These are phyloP conservation scores for Murina feae DNA, from an alignment of 2,113 vertebrate species.

Conservation along the genomic window DNA sequence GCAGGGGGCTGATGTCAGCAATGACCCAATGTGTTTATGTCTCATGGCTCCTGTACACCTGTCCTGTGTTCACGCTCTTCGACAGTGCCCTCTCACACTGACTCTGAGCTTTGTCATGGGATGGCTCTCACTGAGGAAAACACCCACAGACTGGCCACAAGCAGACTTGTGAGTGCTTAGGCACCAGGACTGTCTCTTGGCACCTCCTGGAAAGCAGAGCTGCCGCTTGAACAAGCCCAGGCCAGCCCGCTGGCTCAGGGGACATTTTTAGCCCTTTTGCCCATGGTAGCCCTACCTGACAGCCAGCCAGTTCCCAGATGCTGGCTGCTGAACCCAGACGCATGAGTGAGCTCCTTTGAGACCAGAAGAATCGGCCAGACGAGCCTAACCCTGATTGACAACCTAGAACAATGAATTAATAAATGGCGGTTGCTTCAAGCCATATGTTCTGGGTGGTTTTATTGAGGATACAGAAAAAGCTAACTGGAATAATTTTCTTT, in stretches of 20 bases:
- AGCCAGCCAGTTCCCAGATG: background rate
- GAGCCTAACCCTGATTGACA: background rate
- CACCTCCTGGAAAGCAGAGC: background rate
- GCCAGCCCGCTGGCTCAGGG: background rate
- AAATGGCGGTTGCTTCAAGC: background rate
- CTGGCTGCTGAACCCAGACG: background rate
- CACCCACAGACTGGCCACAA: background rate
- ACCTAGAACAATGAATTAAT: background rate
- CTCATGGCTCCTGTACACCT: background rate
- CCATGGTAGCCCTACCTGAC: background rate
- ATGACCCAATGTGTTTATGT: background rate
- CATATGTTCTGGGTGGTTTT: background rate
- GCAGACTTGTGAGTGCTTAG: background rate
- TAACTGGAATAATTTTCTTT: background rate
- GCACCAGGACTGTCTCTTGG: background rate
- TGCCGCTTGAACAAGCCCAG: background rate
- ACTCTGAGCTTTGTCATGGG: background rate
- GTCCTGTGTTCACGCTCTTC: background rate
- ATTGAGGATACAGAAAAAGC: background rate
- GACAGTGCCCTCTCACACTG: background rate
- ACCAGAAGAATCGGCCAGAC: background rate
- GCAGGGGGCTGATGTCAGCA: background rate
- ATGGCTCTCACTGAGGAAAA: background rate
- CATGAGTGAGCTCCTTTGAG: background rate
- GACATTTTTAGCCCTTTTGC: background rate